Percentiles rank a stretch among this genome's conserved stretches.
Evolutionary conservation across 1,140 invertebrate species (phyloP).

Genomic region (Sitodiplosis mosellana): DNA sequence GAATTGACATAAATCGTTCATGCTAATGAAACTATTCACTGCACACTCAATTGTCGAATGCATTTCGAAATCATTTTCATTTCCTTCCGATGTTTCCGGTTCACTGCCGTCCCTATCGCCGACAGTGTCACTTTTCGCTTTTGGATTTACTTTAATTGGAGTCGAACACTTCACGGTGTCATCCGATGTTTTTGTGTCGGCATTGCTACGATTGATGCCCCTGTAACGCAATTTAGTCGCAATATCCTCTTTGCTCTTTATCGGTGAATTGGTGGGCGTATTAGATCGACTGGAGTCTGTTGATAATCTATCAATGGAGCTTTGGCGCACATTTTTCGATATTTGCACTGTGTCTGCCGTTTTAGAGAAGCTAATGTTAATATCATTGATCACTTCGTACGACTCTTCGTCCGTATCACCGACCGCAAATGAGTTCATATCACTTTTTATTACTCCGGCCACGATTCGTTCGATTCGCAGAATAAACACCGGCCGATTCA

Average conservation of each 20-base stretch:
- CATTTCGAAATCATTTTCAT: constrained; percentile 19
- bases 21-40: constrained; percentile 41
- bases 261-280: constrained; percentile 22
- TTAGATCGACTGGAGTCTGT: constrained; percentile 12
- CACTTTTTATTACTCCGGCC: constrained; percentile 21
- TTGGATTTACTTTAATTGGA: neutral
- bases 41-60: constrained; percentile 24
- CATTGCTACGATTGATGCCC: constrained; percentile 15
- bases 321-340: neutral
- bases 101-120: neutral
- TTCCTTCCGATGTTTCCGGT: neutral
- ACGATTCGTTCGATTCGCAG: constrained; percentile 38
- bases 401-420: constrained; percentile 19
- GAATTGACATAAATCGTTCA: constrained; percentile 53
- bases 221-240: constrained; percentile 18
- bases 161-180: neutral
- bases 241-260: constrained; percentile 16
- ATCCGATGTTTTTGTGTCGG: constrained; percentile 1
- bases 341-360: constrained; percentile 3
- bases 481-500: constrained; percentile 27
- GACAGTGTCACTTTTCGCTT: neutral
- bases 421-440: constrained; percentile 3
- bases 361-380: constrained; percentile 4
- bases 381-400: constrained; percentile 19
- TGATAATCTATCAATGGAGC: constrained; percentile 4